phyloP scores from a whole-genome alignment of 1,140 invertebrate species.

The Aricia agestis region DNA sequence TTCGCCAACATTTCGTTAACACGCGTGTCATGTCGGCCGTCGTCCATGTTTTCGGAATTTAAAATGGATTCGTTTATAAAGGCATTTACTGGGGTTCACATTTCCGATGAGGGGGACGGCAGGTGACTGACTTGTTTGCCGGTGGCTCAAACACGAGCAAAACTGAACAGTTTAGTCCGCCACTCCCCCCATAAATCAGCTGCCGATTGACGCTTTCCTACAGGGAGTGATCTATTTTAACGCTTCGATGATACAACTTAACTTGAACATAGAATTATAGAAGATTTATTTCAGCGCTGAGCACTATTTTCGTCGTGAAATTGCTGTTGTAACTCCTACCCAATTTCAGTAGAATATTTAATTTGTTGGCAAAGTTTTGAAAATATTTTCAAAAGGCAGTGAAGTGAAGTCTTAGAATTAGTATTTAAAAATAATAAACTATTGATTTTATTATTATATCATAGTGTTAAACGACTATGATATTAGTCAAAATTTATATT shows the following conservation, averaged over 20 bases:
- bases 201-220: constrained; percentile 71
- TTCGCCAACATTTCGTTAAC: constrained; percentile 66
- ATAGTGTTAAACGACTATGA: no score
- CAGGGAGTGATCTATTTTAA: constrained; percentile 72
- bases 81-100: constrained; percentile 65
- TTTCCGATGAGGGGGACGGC: constrained; percentile 68
- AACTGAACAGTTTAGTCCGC: constrained; percentile 65
- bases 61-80: constrained; percentile 72
- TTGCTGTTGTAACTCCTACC: neutral
- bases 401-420: no score
- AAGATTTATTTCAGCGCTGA: constrained; percentile 32
- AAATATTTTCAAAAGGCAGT: no score
- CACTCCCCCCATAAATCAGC: constrained; percentile 69
- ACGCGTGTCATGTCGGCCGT: constrained; percentile 67
- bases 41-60: constrained; percentile 68
- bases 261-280: constrained; percentile 48
- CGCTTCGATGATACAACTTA: constrained; percentile 64
- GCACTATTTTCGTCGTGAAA: constrained; percentile 16
- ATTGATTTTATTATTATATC: no score
- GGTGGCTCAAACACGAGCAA: constrained; percentile 61
- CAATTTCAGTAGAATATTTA: neutral
- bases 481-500: no score
- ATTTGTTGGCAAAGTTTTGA: no score
- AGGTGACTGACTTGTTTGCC: constrained; percentile 74
- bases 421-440: no score